Evolutionary conservation across 2,888 invertebrate genomes (phyloP), one percentile per base, ranked within the genome.

Genomic region (Glaucopsyche alexis): DNA sequence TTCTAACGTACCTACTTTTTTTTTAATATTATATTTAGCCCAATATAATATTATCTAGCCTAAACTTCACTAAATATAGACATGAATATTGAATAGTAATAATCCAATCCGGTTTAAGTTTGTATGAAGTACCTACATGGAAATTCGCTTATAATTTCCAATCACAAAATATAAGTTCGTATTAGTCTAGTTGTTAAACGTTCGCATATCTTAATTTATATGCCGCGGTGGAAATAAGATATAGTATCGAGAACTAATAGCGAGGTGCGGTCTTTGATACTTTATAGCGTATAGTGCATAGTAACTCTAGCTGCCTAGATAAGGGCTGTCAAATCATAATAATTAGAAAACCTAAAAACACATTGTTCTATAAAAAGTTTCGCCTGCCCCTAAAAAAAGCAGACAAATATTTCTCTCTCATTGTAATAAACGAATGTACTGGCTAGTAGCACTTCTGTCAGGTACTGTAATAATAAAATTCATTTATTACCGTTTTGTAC

Each of bases 191-290:
- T 66, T 66, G 45, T 45, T 47, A 47, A 69, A 47, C 69, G 69
- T 49, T 69, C 69, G 47, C 49, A 69, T 69, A 69, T 49, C 69
- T 69, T 69, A 49, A 69, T 69, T 29, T 69, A 69, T 69, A 49
- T 49, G 47, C 49, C 69, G 69, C 49, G 69, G 49, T 69, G 45
- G 49, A 49, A 49, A 47, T 29, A 49, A 69, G 69, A 69, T 69
- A 82, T 81, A 84, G 85, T 86, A 87, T 85, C 81, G 81, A 83
- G 80, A 80, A 79, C 83, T 88, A 87, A 88, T 87, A 85, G 85
- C 84, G 77, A 85, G 86, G 86, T 86, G 87, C 85, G 87, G 85
- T 83, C 45, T 47, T 80, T 77, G 74, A 81, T 81, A 83, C 81
- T 81, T 83, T 84, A 86, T 84, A 49, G 60, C 60, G 60, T 60